Base-by-base conservation (phyloP, 1,140 invertebrate species). In the Bombus vancouverensis region DNA sequence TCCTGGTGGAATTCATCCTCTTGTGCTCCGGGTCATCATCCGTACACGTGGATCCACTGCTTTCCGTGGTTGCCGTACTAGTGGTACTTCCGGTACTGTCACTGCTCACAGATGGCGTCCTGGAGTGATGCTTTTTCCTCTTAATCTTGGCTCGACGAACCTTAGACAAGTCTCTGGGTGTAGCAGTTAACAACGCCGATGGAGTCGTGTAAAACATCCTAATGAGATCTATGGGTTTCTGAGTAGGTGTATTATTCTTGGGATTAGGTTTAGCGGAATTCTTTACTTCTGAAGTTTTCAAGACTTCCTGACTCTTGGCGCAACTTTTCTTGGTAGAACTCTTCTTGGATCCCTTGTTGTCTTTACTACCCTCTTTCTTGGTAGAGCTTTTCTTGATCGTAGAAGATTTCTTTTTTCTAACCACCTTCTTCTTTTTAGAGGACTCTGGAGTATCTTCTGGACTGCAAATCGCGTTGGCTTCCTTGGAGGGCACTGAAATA, bases 131-230 rank as follows among this genome's bases (percentile, higher is more conserved):
- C 65, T 93, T 95, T 72, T 91, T 92, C 77, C 91, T 95, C 78
- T 95, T 95, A 10, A 94, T 91, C 77, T 95, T 95, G 3, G 92
- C 94, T 15, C 95, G 81, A 32, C 92, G 91, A 0, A 95, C 94
- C 47, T 95, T 95, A 0, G 94, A 91, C 18, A 95, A 86, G 79
- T 95, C 95, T 3, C 95, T 86, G 0, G 95, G 95, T 8, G 95
- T 95, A 0, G 95, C 95, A 0, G 95, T 95, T 12, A 95, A 66
- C 39, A 95, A 82, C 18, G 93, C 93, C 6, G 93, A 91, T 0
- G 95, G 95, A 0, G 95, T 95, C 0, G 93, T 95, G 32, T 95
- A 95, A 79, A 95, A 95, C 78, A 95, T 93, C 73, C 92, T 95
- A 9, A 93, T 90, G 13, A 95, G 88, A 81, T 95, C 95, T 1